These are phyloP conservation scores for Hydractinia echinata DNA, from an alignment of 30 jellyfish, hydroid and myxozoan genomes.

Conservation along the genomic window DNA sequence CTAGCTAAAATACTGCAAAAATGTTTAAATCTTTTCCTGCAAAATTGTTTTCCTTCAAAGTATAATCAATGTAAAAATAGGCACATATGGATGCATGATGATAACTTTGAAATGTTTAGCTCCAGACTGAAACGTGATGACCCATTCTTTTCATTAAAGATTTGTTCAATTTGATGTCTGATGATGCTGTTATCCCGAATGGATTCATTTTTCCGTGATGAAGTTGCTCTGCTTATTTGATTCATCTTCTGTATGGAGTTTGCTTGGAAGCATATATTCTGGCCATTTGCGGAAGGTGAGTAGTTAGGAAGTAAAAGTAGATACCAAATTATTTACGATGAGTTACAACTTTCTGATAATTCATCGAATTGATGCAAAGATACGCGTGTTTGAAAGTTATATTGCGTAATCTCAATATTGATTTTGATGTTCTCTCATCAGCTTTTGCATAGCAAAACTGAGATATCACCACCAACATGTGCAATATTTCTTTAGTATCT, in stretches of 20 bases:
- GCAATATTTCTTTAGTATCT: neutral
- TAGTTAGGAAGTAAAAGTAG: neutral
- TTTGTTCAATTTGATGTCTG: neutral
- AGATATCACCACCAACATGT: neutral
- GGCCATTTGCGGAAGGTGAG: constrained; percentile 1
- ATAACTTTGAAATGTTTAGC: neutral
- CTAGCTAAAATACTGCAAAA: too few species aligned
- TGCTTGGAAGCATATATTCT: neutral
- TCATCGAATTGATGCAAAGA: neutral
- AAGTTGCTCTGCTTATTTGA: constrained; percentile 5
- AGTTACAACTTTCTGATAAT: neutral
- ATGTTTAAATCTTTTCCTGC: too few species aligned
- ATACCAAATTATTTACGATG: neutral
- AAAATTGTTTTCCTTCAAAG: too few species aligned
- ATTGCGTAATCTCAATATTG: neutral
- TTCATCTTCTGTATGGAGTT: neutral
- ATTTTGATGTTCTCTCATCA: neutral
- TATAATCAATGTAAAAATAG: neutral
- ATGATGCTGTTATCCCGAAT: constrained; percentile 1
- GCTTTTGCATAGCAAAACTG: neutral
- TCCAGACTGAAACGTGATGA: neutral
- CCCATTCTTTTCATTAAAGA: neutral
- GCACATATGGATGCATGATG: neutral
- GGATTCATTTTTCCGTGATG: neutral
- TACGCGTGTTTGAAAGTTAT: neutral